These are phyloP conservation scores for Crocidura indochinensis DNA, from an alignment of 2,797 vertebrate genomes.

Conservation along the genomic window DNA sequence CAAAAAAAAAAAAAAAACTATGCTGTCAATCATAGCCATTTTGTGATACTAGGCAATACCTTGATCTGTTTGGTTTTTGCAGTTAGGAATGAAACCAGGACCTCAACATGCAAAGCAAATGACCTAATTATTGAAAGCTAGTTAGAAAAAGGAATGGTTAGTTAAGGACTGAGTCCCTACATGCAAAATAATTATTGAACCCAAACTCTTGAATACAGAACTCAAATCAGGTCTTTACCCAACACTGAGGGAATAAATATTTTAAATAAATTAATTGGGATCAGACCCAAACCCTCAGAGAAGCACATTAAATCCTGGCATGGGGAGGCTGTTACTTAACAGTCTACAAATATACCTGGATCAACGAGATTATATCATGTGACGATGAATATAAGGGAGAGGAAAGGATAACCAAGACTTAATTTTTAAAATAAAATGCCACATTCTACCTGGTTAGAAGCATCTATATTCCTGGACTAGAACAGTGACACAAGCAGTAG, in stretches of 20 bases:
- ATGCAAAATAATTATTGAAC: conserved; percentile 55
- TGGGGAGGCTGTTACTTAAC: not conserved
- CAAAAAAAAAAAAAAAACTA: conserved; percentile 18
- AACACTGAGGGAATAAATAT: conserved; percentile 32
- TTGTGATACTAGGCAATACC: conserved; percentile 63
- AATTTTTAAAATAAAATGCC: not conserved
- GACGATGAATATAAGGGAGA: not conserved
- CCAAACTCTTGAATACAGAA: conserved; percentile 43
- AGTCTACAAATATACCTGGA: conserved; percentile 49
- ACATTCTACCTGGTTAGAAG: conserved; percentile 37
- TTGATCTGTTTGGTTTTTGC: conserved; percentile 42
- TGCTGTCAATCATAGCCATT: conserved; percentile 58
- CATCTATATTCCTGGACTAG: not conserved
- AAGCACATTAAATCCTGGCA: not conserved
- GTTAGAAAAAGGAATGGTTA: no score
- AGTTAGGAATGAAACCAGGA: no score
- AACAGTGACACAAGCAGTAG: no score
- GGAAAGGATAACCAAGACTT: conserved; percentile 44
- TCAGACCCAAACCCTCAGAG: not conserved
- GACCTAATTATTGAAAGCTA: no score
- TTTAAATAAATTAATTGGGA: conserved; percentile 50
- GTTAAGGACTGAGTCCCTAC: conserved; percentile 62
- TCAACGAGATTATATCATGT: conserved; percentile 12
- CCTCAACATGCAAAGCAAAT: not conserved
- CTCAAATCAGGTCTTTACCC: conserved; percentile 47